Conservation (phyloP, 2,113 vertebrate genomes). For the Carassius carassius region DNA sequence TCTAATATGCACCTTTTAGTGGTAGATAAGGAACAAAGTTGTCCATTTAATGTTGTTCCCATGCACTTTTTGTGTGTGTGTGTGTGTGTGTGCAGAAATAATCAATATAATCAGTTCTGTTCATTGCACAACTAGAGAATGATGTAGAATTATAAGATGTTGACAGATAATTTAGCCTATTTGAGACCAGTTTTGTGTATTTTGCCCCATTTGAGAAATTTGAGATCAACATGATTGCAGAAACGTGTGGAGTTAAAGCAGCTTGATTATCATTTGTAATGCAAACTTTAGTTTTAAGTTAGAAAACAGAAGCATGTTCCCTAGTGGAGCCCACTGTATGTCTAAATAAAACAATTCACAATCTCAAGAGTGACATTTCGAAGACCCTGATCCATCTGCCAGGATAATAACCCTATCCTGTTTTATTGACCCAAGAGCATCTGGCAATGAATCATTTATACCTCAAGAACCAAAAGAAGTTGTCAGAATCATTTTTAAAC, state of each 20-base stretch:
- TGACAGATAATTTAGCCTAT: background rate
- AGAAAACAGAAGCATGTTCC: background rate
- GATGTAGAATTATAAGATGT: background rate
- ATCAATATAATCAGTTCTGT: background rate
- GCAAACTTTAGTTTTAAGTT: background rate
- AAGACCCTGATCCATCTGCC: slow-evolving; percentile 30
- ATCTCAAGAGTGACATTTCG: background rate
- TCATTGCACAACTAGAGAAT: background rate
- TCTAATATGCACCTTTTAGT: background rate
- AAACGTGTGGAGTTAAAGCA: background rate
- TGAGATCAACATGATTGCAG: background rate
- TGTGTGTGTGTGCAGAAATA: background rate
- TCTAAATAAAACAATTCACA: slow-evolving; percentile 6
- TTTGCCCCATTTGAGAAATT: background rate
- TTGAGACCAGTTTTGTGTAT: background rate
- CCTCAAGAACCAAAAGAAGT: background rate
- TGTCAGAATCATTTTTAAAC: background rate
- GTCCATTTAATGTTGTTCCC: background rate
- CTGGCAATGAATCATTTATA: slow-evolving; percentile 18
- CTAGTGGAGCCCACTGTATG: background rate
- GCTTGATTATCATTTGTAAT: background rate
- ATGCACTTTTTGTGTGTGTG: background rate
- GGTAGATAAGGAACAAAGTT: background rate
- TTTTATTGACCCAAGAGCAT: slow-evolving; percentile 22
- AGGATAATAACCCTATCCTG: slow-evolving; percentile 4